Conservation (phyloP, 2,113 vertebrate species). For the Lophura nycthemera region DNA sequence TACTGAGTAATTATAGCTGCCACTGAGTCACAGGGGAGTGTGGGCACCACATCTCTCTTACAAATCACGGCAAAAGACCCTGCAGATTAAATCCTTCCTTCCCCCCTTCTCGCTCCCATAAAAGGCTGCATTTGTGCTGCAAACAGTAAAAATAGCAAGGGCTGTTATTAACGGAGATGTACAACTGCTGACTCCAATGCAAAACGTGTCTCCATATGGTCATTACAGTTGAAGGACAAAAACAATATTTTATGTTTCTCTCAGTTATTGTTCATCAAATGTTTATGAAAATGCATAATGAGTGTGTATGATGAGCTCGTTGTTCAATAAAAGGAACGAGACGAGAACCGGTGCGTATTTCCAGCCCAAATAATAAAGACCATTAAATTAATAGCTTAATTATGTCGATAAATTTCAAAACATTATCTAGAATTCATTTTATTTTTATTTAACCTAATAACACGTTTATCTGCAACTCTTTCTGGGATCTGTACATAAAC, state of each 20-base stretch:
- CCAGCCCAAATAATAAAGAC: not conserved
- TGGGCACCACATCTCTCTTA: not conserved
- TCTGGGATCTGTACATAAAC: not conserved
- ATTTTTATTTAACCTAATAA: constrained; percentile 36
- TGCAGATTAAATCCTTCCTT: not conserved
- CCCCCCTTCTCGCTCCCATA: not conserved
- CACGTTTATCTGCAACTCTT: not conserved
- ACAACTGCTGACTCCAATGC: constrained; percentile 37
- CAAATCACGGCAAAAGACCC: constrained; percentile 33
- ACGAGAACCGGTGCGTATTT: not conserved
- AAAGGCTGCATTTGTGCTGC: constrained; percentile 38
- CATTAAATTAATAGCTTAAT: constrained; percentile 63
- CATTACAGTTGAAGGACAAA: constrained; percentile 52
- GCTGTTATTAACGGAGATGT: not conserved
- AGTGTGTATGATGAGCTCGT: not conserved
- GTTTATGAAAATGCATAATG: constrained; percentile 49
- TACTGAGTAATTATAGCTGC: constrained; percentile 10
- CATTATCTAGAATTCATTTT: not conserved
- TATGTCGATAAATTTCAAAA: not conserved
- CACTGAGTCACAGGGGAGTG: not conserved
- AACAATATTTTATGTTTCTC: constrained; percentile 46
- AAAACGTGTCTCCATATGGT: not conserved
- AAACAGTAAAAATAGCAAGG: constrained; percentile 48
- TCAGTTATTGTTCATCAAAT: constrained; percentile 54
- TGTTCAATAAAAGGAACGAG: not conserved